Conservation (phyloP, 2,113 vertebrate species). For the Cebus imitator region DNA sequence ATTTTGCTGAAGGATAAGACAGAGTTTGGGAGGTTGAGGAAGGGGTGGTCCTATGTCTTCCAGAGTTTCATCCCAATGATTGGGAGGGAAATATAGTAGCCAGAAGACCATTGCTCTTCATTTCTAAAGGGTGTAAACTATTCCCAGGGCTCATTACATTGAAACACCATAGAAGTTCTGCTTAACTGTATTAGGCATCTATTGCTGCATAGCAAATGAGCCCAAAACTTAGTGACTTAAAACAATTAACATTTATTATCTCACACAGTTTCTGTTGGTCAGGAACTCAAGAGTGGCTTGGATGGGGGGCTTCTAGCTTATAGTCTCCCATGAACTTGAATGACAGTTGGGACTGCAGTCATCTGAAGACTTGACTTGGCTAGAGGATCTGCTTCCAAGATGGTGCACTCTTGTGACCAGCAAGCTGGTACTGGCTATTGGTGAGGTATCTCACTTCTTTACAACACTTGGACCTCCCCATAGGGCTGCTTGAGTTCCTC, state of each 20-base stretch:
- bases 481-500: not conserved
- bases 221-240: not conserved
- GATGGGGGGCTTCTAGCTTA: not conserved
- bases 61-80: not conserved
- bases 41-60: not conserved
- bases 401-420: rapidly evolving
- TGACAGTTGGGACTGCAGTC: not conserved
- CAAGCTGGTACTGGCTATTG: not conserved
- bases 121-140: not conserved
- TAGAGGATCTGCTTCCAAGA: not conserved
- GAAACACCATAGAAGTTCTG: not conserved
- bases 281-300: not conserved
- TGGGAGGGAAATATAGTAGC: not conserved
- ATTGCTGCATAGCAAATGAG: not conserved
- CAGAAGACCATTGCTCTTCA: not conserved
- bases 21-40: not conserved
- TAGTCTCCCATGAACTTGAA: not conserved
- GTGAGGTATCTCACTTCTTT: not conserved
- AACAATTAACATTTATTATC: not conserved
- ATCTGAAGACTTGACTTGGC: not conserved
- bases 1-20: not conserved
- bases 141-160: not conserved
- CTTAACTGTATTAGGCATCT: not conserved
- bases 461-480: not conserved
- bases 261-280: not conserved